Conservation (phyloP, 2,888 invertebrate genomes). For the Drosophila maculinotata region DNA sequence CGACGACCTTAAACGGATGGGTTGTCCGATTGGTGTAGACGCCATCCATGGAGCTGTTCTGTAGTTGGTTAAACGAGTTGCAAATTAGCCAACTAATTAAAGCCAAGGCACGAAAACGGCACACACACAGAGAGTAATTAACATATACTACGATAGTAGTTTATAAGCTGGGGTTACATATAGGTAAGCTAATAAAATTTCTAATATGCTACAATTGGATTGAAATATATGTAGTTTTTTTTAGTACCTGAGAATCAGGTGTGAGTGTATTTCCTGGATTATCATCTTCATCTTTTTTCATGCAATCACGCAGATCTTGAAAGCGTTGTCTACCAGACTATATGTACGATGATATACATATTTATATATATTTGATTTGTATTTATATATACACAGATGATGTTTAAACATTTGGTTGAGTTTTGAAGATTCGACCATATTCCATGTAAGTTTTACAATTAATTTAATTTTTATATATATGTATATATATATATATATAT, state of each 20-base stretch:
- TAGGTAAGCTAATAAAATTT: constrained; percentile 21
- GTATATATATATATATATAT: constrained; percentile 15
- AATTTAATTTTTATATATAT: constrained; percentile 17
- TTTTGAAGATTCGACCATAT: constrained; percentile 47
- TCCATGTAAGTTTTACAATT: constrained; percentile 49
- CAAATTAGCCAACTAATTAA: constrained; percentile 37
- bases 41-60: constrained; percentile 90
- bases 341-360: constrained; percentile 53
- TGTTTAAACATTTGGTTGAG: constrained; percentile 26
- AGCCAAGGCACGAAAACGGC: background rate
- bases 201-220: constrained; percentile 25
- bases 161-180: constrained; percentile 24
- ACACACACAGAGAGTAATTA: background rate
- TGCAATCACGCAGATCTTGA: constrained; percentile 93
- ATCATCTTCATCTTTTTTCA: constrained; percentile 95
- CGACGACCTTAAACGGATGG: constrained; percentile 94
- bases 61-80: constrained; percentile 42
- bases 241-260: constrained; percentile 89
- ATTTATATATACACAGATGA: constrained; percentile 29
- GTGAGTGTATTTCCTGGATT: constrained; percentile 89
- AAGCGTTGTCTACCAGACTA: constrained; percentile 90
- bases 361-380: constrained; percentile 19
- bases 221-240: constrained; percentile 44
- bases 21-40: constrained; percentile 89
- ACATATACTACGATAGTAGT: constrained; percentile 6